phyloP scores from a whole-genome alignment of 2,797 vertebrate genomes.

The Podarcis siculus region DNA sequence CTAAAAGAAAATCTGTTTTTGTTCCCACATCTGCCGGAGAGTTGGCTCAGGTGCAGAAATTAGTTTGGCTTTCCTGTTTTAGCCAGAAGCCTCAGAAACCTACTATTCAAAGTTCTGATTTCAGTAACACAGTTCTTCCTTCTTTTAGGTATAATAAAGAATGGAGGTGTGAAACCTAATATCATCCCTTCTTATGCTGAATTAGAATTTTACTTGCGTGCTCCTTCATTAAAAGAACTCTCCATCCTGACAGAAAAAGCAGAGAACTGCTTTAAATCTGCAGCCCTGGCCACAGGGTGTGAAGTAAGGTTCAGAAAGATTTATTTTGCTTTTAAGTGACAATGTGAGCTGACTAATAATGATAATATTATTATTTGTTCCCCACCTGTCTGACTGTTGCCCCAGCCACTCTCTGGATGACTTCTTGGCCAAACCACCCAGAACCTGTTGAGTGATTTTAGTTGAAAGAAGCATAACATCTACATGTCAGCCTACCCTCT shows the following conservation, averaged over 20 bases:
- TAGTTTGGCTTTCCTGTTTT: neutral
- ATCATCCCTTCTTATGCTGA: conserved; percentile 90
- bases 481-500: neutral
- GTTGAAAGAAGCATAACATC: neutral
- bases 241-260: conserved; percentile 83
- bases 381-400: too few species aligned
- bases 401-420: neutral
- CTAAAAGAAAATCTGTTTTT: neutral
- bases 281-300: conserved; percentile 88
- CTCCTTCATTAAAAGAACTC: conserved; percentile 83
- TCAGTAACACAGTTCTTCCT: conserved; percentile 45
- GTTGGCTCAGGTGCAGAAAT: neutral
- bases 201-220: conserved; percentile 86
- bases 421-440: neutral
- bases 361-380: neutral
- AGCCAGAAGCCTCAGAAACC: neutral
- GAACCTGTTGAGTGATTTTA: neutral
- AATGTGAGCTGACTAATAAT: neutral
- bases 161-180: conserved; percentile 89
- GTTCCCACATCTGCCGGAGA: neutral
- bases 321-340: neutral
- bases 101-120: neutral
- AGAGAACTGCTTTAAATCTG: conserved; percentile 88
- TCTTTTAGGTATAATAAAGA: conserved; percentile 88
- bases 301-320: conserved; percentile 76